phyloP scores from a whole-genome alignment of 2,113 vertebrate genomes.

The Phyllostomus discolor region DNA sequence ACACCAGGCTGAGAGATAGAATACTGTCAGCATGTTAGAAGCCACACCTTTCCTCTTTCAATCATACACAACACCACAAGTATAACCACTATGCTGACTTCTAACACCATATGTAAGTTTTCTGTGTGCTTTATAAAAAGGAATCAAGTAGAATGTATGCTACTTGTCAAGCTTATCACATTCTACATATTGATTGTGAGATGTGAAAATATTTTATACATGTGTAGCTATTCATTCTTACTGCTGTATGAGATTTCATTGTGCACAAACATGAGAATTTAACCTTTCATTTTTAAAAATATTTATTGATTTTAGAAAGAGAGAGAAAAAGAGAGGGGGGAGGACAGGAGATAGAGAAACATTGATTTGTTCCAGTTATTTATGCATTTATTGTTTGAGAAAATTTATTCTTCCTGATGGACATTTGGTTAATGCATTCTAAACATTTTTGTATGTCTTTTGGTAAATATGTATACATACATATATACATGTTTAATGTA shows the following conservation, averaged over 20 bases:
- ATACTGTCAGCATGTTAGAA: neutral
- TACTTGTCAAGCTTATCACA: neutral
- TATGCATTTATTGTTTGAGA: neutral
- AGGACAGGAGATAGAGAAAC: no score
- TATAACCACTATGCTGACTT: neutral
- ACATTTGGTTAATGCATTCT: neutral
- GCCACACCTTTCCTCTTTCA: neutral
- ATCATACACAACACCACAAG: neutral
- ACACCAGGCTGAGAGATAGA: neutral
- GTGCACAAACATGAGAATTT: neutral
- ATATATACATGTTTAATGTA: neutral
- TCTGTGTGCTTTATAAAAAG: neutral
- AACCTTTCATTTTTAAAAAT: neutral
- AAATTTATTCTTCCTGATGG: neutral
- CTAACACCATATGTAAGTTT: accelerated
- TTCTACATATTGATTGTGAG: neutral
- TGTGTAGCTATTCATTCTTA: neutral
- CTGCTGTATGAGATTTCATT: neutral
- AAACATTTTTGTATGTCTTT: neutral
- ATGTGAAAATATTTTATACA: neutral
- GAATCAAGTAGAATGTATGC: neutral
- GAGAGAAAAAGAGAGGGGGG: no score
- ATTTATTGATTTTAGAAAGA: no score
- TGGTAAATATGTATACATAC: neutral
- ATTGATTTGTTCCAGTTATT: no score